A percentile compares a stretch with the other conserved stretches of the same genome.
phyloP scores from a whole-genome alignment of 2,797 vertebrate species.

The Sebastes elongatus region DNA sequence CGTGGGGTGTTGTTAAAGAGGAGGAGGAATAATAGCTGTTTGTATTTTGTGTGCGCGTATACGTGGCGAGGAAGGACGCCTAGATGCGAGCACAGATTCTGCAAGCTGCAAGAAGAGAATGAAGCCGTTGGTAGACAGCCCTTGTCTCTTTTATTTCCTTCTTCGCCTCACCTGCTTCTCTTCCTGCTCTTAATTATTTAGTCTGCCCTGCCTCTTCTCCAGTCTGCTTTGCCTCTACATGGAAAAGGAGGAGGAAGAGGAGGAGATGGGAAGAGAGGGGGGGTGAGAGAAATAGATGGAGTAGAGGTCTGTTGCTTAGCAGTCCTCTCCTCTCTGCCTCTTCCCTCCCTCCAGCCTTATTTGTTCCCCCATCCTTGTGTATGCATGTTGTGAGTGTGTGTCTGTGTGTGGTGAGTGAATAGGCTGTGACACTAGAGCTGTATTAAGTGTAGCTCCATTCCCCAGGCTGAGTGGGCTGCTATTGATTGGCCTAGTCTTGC shows the following conservation, averaged over 20 bases:
- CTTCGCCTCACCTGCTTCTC: constrained; percentile 63
- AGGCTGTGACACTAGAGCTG: constrained; percentile 86
- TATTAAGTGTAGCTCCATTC: constrained; percentile 88
- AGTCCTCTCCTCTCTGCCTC: constrained; percentile 43
- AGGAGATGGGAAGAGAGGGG: constrained; percentile 2
- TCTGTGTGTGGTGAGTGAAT: constrained; percentile 76
- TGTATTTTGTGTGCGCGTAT: constrained; percentile 13
- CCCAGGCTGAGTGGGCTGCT: constrained; percentile 82
- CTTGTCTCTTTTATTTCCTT: constrained; percentile 54
- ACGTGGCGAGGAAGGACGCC: constrained; percentile 14
- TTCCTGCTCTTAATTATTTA: constrained; percentile 78
- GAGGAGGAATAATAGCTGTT: constrained; percentile 40
- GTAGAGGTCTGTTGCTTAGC: constrained; percentile 74
- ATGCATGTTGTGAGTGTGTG: constrained; percentile 31
- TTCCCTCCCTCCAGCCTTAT: constrained; percentile 38
- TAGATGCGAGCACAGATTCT: constrained; percentile 21
- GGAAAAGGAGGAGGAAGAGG: constrained; percentile 52
- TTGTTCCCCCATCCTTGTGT: constrained; percentile 48
- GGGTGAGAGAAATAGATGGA: constrained; percentile 30
- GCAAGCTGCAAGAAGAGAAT: constrained; percentile 17
- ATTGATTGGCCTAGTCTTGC: constrained; percentile 88
- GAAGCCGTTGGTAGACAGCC: constrained; percentile 22
- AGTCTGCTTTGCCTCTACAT: constrained; percentile 58
- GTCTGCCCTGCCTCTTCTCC: constrained; percentile 64
- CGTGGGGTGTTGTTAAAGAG: constrained; percentile 31